Evolutionary conservation across 92 coral and sea anemone species (phyloP), one percentile per base, ranked within the genome.

Genomic region (Phenganax marumi): DNA sequence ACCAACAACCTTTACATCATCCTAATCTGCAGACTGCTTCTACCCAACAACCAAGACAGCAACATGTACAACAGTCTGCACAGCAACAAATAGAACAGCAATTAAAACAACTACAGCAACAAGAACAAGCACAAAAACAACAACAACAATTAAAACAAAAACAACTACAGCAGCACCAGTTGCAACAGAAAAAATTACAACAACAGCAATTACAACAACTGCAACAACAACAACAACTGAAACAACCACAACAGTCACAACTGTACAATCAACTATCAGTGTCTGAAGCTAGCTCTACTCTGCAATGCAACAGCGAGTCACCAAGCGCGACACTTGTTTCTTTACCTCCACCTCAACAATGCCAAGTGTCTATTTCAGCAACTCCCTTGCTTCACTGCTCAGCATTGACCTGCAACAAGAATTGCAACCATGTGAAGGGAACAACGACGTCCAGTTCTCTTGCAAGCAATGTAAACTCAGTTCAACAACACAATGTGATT

Each of bases 31-130:
- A 47, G 90, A 18, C 89, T 91, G 53, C 97, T 89, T 65, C 97
- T 90, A 65, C 97, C 91, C 26, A 97, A 93, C 61, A 80, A 91
- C 69, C 97, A 93, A 33, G 43, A 66, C 72, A 62, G 68, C 68
- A 58, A 58, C 65, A 80, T 86, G 90, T 50, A 52, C 84, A 85
- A 39, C 92, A 88, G 46, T 81, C 80, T 50, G 77, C 49, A 12
- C 90, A 83, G 70, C 81, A 51, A 46, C 90, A 85, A 33, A 33
- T 33, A 33, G 43, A 33, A 65, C 82, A 77, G 53, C 90, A 70
- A 66, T 57, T 56, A 50, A 63, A 77, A 70, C 84, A 84, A 46
- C 4, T 73, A 52, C 89, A 86, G 83, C 78, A 81, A 49, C 82
- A 71, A 50, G 78, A 17, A 63, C 76, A 70, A 18, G 68, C 26